Base-by-base conservation (phyloP, 2,797 vertebrate genomes). In the Gallinago solitaria region DNA sequence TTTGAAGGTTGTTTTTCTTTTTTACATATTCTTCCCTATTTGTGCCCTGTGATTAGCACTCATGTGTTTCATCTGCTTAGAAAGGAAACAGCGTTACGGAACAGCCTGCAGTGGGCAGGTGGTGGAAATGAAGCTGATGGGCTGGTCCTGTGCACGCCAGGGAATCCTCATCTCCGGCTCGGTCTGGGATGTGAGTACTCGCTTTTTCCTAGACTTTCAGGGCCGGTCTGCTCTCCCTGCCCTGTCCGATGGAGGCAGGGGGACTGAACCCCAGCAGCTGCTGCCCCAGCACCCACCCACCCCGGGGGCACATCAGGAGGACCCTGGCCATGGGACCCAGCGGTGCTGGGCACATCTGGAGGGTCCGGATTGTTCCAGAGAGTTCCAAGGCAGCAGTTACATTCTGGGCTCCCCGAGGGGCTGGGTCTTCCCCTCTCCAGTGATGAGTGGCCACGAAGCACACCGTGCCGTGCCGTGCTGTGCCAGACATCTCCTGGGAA, bases 231-330 rank as follows among this genome's bases (percentile, higher is more conserved):
- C 10, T 15, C 16, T 8, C 16, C 30, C 3, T 30, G 65, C 33
- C 3, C 64, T 20, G 5, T 5, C 41, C 15, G 18, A 75, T 16
- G 24, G 12, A 1, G 0, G 5, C 16, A 6, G 16, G 0, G 4
- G 41, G 50, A 43, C 32, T 7, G 28, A 12, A 11, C 5, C 32
- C 37, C 32, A 11, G 51, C 0, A 4, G 48, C 33, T 19, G 27
- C 60, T 32, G 61, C 45, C 47, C 3, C 14, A 43, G 51, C 0
- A 2, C 61, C 41, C 0, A 1, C 8, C 6, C 0, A 3, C 54
- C 32, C 9, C 0, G 1, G 21, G 21, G 73, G 50, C 17, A 18
- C 27, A 5, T 48, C 3, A 3, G 39, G 43, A 60, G 37, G 25
- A 12, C 15, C 12, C 50, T 11, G 60, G 20, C 45, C 1, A 2